These are phyloP conservation scores for Eurystomus gularis DNA, from an alignment of 2,113 vertebrate species.

Conservation along the genomic window DNA sequence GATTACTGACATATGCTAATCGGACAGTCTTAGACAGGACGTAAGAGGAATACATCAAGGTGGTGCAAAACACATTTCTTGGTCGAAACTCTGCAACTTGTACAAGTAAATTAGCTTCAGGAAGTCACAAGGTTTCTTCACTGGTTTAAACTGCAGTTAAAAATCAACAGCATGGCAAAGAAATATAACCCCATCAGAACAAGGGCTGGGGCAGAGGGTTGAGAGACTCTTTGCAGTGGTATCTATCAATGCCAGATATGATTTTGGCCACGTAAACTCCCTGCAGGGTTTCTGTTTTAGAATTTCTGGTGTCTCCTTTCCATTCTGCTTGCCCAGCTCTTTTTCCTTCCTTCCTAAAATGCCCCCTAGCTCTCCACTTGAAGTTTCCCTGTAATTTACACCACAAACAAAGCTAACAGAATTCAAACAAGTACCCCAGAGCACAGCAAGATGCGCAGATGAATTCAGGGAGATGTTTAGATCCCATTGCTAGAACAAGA, in stretches of 20 bases:
- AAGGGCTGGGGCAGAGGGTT: not conserved
- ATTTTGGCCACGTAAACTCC: slow-evolving; percentile 8
- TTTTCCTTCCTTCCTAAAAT: not conserved
- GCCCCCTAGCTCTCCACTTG: not conserved
- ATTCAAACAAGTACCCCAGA: not conserved
- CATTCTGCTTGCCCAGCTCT: not conserved
- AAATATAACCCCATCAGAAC: not conserved
- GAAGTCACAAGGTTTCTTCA: not conserved
- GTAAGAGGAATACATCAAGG: slow-evolving; percentile 31
- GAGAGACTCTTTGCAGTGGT: slow-evolving; percentile 12
- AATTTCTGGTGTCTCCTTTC: not conserved
- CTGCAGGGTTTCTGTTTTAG: not conserved
- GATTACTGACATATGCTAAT: slow-evolving; percentile 76
- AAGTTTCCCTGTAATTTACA: not conserved
- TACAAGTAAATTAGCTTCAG: slow-evolving; percentile 55
- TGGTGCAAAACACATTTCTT: slow-evolving; percentile 1
- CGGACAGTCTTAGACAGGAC: slow-evolving; percentile 59
- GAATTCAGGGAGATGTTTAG: not conserved
- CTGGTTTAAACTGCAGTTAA: not conserved
- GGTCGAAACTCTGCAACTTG: slow-evolving; percentile 39
- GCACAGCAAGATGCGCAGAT: not conserved
- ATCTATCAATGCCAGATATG: not conserved
- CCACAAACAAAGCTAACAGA: not conserved
- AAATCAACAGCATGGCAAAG: not conserved
- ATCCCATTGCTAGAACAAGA: not conserved